These are phyloP conservation scores for Dromococcyx pavoninus DNA, from an alignment of 2,797 vertebrate genomes.

Conservation along the genomic window DNA sequence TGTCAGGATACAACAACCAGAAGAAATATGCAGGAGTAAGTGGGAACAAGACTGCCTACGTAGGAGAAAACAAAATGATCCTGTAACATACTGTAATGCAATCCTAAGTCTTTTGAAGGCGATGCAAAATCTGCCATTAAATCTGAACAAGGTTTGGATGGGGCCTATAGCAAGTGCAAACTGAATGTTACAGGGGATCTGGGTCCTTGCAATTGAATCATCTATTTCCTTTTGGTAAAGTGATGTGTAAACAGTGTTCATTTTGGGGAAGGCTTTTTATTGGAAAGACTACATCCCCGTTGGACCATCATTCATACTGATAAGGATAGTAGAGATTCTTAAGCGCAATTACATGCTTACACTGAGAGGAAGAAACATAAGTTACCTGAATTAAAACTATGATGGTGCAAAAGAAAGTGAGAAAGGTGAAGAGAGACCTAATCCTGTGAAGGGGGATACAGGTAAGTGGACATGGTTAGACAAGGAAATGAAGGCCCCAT, in stretches of 20 bases:
- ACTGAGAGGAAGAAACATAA: background rate
- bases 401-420: background rate
- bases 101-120: background rate
- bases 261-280: background rate
- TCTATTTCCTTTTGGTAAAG: background rate
- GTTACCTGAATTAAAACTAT: background rate
- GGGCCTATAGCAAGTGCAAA: background rate
- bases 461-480: background rate
- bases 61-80: background rate
- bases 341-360: background rate
- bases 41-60: background rate
- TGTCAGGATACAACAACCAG: background rate
- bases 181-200: background rate
- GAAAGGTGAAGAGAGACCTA: background rate
- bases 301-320: background rate
- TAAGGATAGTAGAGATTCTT: background rate
- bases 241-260: background rate
- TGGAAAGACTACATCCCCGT: background rate
- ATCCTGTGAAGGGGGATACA: background rate
- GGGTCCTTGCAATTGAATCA: background rate
- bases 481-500: background rate
- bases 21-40: conserved; percentile 12
- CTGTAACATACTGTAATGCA: background rate
- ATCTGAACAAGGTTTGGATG: background rate
- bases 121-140: background rate